Evolutionary conservation across 2,113 vertebrate species (phyloP), one percentile per base, ranked within the genome.

Genomic region (Eptesicus fuscus): DNA sequence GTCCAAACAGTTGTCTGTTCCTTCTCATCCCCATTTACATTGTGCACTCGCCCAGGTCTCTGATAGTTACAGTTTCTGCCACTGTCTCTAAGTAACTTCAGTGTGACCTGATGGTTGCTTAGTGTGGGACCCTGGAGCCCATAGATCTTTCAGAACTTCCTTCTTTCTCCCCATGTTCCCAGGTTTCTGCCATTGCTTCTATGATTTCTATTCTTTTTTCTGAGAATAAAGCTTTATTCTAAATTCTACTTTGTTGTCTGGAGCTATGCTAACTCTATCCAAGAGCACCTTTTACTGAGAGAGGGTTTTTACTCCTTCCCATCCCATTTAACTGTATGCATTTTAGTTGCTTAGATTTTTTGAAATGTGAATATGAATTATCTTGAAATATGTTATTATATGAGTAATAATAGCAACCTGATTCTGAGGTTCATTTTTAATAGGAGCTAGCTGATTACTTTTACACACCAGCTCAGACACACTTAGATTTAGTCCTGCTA

Each of bases 61-160:
- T 8, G 1, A 1, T 14, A 35, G 17, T 28, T 11, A 9, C 22
- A 2, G 9, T 51, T 23, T 61, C 17, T 32, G 12, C 5, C 8
- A n/a, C 9, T 17, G 22, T 37, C 0, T 69, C 30, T 77, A 51
- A n/a, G 13, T 13, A 49, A n/a, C 3, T 6, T 49, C 56, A 20
- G 0, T 7, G 9, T 77, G 79, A 42, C 5, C 2, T 23, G 5
- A 25, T 4, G 1, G 8, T 65, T 76, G 11, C 28, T 37, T 85
- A 22, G 22, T 17, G 1, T 79, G 7, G 7, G 8, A 56, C 3
- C 44, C 0, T 9, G 51, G 30, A 11, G 1, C 5, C 13, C 8
- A 63, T 0, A n/a, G 5, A 7, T 1, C 6, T 83, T 53, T 76
- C 7, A 51, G 22, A 49, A 1, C 37, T 69, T 78, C 25, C 4